Evolutionary conservation across 2,797 vertebrate species (phyloP).

Genomic region (Phaenicophaeus curvirostris): DNA sequence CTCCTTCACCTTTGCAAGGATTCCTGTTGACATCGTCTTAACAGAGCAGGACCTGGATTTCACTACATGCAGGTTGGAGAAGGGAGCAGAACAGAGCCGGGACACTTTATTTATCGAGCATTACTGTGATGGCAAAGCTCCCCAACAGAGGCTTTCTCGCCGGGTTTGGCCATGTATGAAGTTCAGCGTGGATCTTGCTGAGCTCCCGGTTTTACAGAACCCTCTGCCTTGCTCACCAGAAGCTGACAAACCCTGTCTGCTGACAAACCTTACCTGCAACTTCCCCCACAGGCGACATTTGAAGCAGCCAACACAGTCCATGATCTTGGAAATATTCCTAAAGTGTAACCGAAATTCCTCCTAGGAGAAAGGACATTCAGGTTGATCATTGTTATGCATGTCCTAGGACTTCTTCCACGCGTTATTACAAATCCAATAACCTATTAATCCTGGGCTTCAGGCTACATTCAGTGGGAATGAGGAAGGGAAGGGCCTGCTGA

Average conservation of each 20-base stretch:
- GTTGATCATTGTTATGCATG: rapidly evolving
- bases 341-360: constrained; percentile 91
- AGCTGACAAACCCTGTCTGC: background rate
- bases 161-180: too few relatives aligned
- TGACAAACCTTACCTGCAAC: constrained; percentile 82
- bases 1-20: background rate
- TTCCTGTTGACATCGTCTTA: background rate
- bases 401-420: background rate
- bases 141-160: background rate
- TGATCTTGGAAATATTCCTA: constrained; percentile 93
- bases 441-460: background rate
- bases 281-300: constrained; percentile 97
- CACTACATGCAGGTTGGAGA: background rate
- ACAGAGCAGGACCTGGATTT: background rate
- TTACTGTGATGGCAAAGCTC: background rate
- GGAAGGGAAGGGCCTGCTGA: background rate
- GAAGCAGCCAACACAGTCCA: constrained; percentile 95
- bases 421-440: background rate
- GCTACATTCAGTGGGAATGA: background rate
- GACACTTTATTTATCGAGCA: rapidly evolving
- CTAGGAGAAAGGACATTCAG: constrained; percentile 60
- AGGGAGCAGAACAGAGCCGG: background rate
- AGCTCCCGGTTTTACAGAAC: background rate
- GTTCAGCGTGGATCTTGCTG: rapidly evolving
- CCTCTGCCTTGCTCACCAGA: background rate